Evolutionary conservation across 2,113 vertebrate genomes (phyloP), one percentile per base, ranked within the genome.

Genomic region (Ardeotis arabs): DNA sequence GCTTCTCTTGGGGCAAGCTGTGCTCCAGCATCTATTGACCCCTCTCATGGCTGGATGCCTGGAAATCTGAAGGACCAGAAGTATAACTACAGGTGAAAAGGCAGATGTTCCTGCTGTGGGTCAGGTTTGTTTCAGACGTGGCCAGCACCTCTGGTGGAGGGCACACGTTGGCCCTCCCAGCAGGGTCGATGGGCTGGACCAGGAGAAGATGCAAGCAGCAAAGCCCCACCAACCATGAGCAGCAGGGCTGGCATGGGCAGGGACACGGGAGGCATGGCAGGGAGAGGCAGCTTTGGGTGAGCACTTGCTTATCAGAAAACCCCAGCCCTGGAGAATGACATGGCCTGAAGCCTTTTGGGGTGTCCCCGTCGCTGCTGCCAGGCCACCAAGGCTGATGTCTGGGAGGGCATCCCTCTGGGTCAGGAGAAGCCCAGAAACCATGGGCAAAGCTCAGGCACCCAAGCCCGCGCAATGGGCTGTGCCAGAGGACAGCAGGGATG

Each of bases 121-220:
- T 33, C 49, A 25, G 24, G 52, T 64, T 69, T 60, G 47, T 69
- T 58, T 85, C 62, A 14, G 63, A 84, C 35, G 3, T n/a, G 13
- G 14, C 66, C 41, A 85, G 14, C 24, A 79, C 67, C 17, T 19
- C 25, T 33, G 3, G 1, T 44, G 27, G 27, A 73, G 58, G 31
- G 29, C 25, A 21, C 0, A 0, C 19, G 12, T n/a, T 63, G 58
- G 28, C 12, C 14, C 9, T 69, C 16, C 58, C 4, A 14, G 39
- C 19, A 82, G 33, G 41, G 33, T 68, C 4, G 20, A 37, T 1
- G 18, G 31, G 9, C 47, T 60, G 35, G n/a, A 55, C 8, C 27
- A 64, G 50, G 37, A 88, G 49, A 55, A 77, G 25, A 13, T 44
- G 20, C 13, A 39, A 90, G 50, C 11, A 84, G 59, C 50, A 94